Evolutionary conservation across 37 sponge, comb jelly and placozoan species (phyloP), one percentile per base, ranked within the genome.

Genomic region (Chondrosia reniformis): DNA sequence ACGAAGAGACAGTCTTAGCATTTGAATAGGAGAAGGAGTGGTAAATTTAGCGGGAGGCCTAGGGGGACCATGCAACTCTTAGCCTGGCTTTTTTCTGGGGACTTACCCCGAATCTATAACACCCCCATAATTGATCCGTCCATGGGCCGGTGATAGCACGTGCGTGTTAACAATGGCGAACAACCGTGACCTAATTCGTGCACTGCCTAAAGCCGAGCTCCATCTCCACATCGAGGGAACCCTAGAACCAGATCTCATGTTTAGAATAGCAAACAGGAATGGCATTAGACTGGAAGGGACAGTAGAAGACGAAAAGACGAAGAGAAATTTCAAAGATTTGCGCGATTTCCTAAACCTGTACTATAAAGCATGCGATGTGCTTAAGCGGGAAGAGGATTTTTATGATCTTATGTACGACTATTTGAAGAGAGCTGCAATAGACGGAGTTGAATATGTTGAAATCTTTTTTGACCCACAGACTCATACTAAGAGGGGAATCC

Each of bases 181-280:
- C n/a, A n/a, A n/a, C n/a, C n/a, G n/a, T n/a, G n/a, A n/a, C n/a
- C n/a, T n/a, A n/a, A 80, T 91, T 58, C 45, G 77, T 41, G 63
- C 74, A 15, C 67, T 86, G 1, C 92, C 92, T 2, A 91, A 91
- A 39, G 87, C 87, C 0, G 92, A 91, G 61, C 84, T 91, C 7
- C 92, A 91, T 63, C 43, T 91, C 24, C 92, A 91, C 84, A 80
- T 91, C 33, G 92, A 91, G 42, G 92, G 92, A 0, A 91, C 92
- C 1, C 55, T 91, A 38, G 92, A 91, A 65, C 87, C 92, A 36
- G 81, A 76, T 10, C 64, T 84, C 24, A 91, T 91, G 92, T 91
- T 86, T 58, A 10, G 56, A 39, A 65, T 91, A 9, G 92, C 87
- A 1, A 59, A 75, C 28, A 42, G 92, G 1, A 91, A 91, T 77